Conservation (phyloP, 1,140 invertebrate species). For the Zaprionus tsacasi region DNA sequence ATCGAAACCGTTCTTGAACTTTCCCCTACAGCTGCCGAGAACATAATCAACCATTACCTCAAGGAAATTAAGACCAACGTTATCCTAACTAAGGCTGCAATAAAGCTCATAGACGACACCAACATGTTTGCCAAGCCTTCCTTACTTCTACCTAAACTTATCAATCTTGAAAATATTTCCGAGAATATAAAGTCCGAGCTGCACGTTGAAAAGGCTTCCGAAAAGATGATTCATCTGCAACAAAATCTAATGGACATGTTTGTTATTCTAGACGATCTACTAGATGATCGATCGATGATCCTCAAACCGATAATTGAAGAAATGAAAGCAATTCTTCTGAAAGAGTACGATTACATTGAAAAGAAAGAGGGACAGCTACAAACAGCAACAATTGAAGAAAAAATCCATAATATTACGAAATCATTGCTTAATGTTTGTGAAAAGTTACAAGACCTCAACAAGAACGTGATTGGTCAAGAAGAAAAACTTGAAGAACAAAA, state of each 20-base stretch:
- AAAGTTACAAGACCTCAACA: constrained; percentile 36
- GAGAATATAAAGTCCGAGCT: constrained; percentile 41
- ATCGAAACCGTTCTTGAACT: constrained; percentile 56
- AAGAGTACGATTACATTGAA: constrained; percentile 62
- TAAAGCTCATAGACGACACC: constrained; percentile 56
- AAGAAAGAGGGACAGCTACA: constrained; percentile 38
- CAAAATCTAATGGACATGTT: constrained; percentile 74
- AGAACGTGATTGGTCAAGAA: neutral
- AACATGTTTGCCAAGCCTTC: constrained; percentile 58
- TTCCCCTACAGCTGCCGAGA: constrained; percentile 44
- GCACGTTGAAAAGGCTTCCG: constrained; percentile 19
- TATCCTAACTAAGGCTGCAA: constrained; percentile 55
- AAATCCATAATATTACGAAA: constrained; percentile 44
- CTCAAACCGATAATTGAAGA: constrained; percentile 51
- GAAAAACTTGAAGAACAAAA: constrained; percentile 5
- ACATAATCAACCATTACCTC: constrained; percentile 48
- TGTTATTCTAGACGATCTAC: constrained; percentile 64
- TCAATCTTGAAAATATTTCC: constrained; percentile 55
- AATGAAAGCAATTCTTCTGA: constrained; percentile 42
- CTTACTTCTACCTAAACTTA: constrained; percentile 57
- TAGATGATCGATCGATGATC: constrained; percentile 45
- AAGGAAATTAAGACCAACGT: constrained; percentile 61
- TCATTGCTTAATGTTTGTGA: constrained; percentile 50
- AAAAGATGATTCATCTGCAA: constrained; percentile 44
- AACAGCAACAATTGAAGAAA: constrained; percentile 40